A percentile compares a stretch with the other conserved stretches of the same genome.
Conservation (phyloP, 2,888 invertebrate species). For the Thera britannica region DNA sequence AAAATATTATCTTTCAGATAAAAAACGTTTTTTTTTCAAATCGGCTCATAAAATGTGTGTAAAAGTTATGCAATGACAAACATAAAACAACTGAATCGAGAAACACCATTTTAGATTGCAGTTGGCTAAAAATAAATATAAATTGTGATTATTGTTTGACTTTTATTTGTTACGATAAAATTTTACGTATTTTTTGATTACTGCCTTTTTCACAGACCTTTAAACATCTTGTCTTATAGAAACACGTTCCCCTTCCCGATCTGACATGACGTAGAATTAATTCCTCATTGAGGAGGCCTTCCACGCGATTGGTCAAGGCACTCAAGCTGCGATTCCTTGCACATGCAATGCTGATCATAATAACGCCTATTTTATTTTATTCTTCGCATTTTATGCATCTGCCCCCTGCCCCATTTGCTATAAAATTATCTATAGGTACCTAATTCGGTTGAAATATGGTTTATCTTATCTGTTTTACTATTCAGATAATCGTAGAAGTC, state of each 20-base stretch:
- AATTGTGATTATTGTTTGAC: background rate
- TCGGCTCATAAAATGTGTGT: no score
- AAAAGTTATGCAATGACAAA: background rate
- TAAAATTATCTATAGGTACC: conserved; percentile 39
- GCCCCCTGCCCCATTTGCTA: conserved; percentile 50
- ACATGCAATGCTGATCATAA: conserved; percentile 78
- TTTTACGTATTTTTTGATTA: background rate
- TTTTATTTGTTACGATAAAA: background rate
- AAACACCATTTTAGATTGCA: no score
- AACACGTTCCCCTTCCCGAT: conserved; percentile 46
- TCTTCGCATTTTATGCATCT: conserved; percentile 73
- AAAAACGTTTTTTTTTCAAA: no score
- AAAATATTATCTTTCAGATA: no score
- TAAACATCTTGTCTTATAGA: conserved; percentile 39
- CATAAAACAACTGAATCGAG: background rate
- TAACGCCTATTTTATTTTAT: conserved; percentile 55
- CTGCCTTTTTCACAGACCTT: background rate
- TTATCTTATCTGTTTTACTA: conserved; percentile 32
- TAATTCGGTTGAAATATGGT: conserved; percentile 31
- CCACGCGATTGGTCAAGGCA: conserved; percentile 65
- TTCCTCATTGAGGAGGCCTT: conserved; percentile 44
- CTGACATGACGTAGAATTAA: conserved; percentile 59
- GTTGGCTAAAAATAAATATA: background rate
- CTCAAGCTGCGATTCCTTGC: conserved; percentile 70
- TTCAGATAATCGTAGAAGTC: conserved; percentile 29